A percentile compares a stretch with the other conserved stretches of the same genome.
Conservation (phyloP, 2,888 invertebrate species). For the Parnassius apollo region DNA sequence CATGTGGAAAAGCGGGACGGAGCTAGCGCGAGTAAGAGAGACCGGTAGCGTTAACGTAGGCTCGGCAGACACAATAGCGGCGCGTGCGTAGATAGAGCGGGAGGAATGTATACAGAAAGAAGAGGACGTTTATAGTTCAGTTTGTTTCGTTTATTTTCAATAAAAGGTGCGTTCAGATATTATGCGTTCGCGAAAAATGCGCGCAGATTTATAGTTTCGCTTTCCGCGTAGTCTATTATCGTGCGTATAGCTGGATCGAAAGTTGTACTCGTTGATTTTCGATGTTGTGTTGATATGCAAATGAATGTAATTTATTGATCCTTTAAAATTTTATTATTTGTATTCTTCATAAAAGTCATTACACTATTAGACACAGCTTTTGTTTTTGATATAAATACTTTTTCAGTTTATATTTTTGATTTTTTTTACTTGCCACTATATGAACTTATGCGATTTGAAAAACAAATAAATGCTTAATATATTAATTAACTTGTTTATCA, state of each 20-base stretch:
- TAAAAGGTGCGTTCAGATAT: constrained; percentile 73
- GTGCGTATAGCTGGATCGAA: constrained; percentile 37
- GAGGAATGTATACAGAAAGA: constrained; percentile 51
- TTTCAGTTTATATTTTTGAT: no score
- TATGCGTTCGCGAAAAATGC: constrained; percentile 78
- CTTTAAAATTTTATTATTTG: constrained; percentile 27
- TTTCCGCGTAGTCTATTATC: constrained; percentile 69
- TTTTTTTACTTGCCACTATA: no score
- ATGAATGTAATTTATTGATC: constrained; percentile 42
- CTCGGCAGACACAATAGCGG: constrained; percentile 74
- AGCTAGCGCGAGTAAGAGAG: constrained; percentile 57
- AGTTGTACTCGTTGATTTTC: constrained; percentile 33
- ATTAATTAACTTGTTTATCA: no score
- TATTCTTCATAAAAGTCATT: constrained; percentile 20
- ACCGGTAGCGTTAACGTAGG: constrained; percentile 51
- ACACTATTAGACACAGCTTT: constrained; percentile 13
- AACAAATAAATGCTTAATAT: no score
- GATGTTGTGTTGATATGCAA: constrained; percentile 40
- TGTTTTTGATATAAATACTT: background rate
- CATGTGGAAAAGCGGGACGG: constrained; percentile 61
- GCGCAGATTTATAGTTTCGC: constrained; percentile 67
- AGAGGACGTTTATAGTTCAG: constrained; percentile 44
- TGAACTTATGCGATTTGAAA: no score
- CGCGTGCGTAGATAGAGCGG: constrained; percentile 66
- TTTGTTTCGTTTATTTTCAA: constrained; percentile 54